Evolutionary conservation across 30 jellyfish, hydroid and myxozoan genomes (phyloP), one percentile per base, ranked within the genome.

Genomic region (Rhopilema esculentum): DNA sequence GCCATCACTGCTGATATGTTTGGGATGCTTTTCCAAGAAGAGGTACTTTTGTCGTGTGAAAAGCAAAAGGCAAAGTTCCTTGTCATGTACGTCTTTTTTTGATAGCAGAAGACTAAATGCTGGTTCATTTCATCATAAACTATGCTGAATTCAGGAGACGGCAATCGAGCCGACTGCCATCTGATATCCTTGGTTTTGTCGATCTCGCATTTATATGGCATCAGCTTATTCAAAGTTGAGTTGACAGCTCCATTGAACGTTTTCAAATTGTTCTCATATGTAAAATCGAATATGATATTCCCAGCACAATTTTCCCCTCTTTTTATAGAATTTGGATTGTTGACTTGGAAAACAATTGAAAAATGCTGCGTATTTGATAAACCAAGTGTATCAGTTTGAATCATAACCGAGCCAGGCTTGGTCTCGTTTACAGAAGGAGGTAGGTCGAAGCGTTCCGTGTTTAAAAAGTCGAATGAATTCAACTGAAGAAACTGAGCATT

Each of bases 61-160:
- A 40, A 40, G 57, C 57, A 40, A 40, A 40, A 2, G 6, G 57
- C 57, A 40, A 12, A 40, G 6, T 6, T 2, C 12, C 57, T 40
- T 40, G 57, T 40, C 57, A 40, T 40, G 57, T 40, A 40, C 57
- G 57, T 12, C 12, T 40, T 62, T 0, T 75, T 57, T 49, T 17
- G 68, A 0, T 51, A 53, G 66, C 68, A 25, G 40, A 78, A 78
- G 78, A 57, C 12, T 77, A 78, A 57, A 1, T 53, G 49, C 32
- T 20, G 21, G 22, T 61, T 84, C 74, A 71, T 82, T 4, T 66
- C 91, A 81, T 81, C 83, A 53, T 31, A 67, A 1, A 66, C 30
- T 49, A 81, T 65, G 67, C 91, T 81, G 83, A 81, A 81, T 40
- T 52, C 74, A 1, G 91, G 91, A 27, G 50, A 51, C 27, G 69